Percentiles rank a stretch among this genome's conserved stretches.
These are phyloP conservation scores for Erynnis tages DNA, from an alignment of 2,888 invertebrate species.

Conservation along the genomic window DNA sequence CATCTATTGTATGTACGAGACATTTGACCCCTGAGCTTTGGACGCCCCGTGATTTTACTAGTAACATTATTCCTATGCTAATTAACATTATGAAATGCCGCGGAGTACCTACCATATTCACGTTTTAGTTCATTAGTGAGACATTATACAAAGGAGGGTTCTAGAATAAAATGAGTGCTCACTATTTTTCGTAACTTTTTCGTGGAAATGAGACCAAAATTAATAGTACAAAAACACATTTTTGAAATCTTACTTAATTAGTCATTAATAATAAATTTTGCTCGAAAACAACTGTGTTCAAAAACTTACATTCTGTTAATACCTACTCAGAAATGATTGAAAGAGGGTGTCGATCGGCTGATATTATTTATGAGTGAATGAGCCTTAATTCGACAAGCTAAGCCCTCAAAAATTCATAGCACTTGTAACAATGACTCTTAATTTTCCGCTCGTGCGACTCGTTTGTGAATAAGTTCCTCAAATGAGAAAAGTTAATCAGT, in stretches of 20 bases:
- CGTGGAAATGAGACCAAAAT: no score
- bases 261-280: background rate
- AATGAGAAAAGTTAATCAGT: slow-evolving; percentile 37
- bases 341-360: no score
- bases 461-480: slow-evolving; percentile 36
- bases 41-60: slow-evolving; percentile 41
- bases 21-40: slow-evolving; percentile 58
- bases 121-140: slow-evolving; percentile 17
- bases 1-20: slow-evolving; percentile 47
- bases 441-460: slow-evolving; percentile 75
- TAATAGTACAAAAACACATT: no score
- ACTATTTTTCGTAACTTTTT: background rate
- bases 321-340: no score
- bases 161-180: background rate
- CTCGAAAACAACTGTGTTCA: background rate
- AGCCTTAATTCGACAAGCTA: slow-evolving; percentile 48
- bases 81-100: slow-evolving; percentile 25
- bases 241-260: no score
- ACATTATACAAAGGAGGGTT: slow-evolving; percentile 5
- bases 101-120: background rate
- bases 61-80: slow-evolving; percentile 26
- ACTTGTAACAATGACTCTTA: slow-evolving; percentile 68
- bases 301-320: no score
- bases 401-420: slow-evolving; percentile 49
- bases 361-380: slow-evolving; percentile 35